Base-by-base conservation (phyloP, 2,888 invertebrate genomes). In the Chloromyia formosa region DNA sequence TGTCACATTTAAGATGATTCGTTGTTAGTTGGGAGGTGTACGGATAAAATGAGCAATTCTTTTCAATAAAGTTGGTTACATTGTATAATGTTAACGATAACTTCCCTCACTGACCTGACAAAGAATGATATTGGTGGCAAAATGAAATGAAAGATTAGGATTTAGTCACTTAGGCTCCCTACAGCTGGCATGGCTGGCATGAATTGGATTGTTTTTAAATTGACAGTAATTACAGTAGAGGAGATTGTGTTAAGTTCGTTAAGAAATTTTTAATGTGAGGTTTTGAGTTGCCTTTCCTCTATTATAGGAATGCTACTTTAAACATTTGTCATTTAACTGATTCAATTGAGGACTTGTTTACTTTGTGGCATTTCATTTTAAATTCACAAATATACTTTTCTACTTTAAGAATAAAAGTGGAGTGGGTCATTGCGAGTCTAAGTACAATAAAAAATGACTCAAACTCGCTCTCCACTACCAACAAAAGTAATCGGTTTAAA, bases 91-190 rank as follows among this genome's bases (percentile, higher is more conserved):
- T n/a, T 61, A 61, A 27, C 35, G 7, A 35, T 14, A 61, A 61
- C 35, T 27, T 5, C 9, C 35, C 35, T 16, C 61, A 27, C 35
- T 61, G 61, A 27, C 23, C 4, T 61, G 61, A 61, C 61, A 61
- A 61, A 61, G 61, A 61, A 20, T 49, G 66, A 68, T 68, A 49
- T 68, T 49, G 10, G 14, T 23, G 20, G 53, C 49, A 45, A 49
- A 16, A 49, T 14, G n/a, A 54, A 10, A 61, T 14, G 14, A 68
- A 68, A n/a, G n/a, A n/a, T n/a, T n/a, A 49, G 66, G 23, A 23
- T 23, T 68, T 68, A 61, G 35, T 61, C 61, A n/a, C 35, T 61
- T 27, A 61, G 61, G 61, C 23, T 27, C 27, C 61, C 35, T 61
- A 61, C 14, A 61, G 23, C 20, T 20, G 10, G 18, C 23, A 7